Evolutionary conservation across 2,888 invertebrate species (phyloP).

Genomic region (Polyommatus icarus): DNA sequence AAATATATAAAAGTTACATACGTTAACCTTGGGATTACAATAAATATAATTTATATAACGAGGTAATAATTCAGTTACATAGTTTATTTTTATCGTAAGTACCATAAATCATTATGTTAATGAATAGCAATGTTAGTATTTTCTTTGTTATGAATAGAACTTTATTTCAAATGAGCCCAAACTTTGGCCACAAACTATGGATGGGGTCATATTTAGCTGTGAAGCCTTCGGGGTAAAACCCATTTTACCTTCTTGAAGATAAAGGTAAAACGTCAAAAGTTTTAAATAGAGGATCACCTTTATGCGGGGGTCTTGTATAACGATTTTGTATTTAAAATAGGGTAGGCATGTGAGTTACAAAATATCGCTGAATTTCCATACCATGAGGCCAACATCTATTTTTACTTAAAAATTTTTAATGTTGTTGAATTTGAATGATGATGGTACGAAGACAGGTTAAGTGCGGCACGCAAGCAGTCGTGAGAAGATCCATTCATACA

Average conservation of each 20-base stretch:
- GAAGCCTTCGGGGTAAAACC: too few relatives aligned
- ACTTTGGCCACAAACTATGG: too few relatives aligned
- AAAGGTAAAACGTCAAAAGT: too few relatives aligned
- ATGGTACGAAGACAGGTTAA: background rate
- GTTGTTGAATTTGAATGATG: background rate
- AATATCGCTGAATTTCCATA: background rate
- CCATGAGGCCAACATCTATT: background rate
- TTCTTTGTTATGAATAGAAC: background rate
- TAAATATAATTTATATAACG: background rate
- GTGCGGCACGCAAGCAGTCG: slow-evolving; percentile 24
- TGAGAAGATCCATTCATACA: slow-evolving; percentile 31
- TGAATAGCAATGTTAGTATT: background rate
- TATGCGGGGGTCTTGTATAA: background rate
- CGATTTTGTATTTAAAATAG: background rate
- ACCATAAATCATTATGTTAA: slow-evolving; percentile 5
- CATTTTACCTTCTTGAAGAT: too few relatives aligned
- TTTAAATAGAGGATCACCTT: background rate
- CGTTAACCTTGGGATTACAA: background rate
- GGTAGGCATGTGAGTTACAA: background rate
- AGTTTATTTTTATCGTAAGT: slow-evolving; percentile 7
- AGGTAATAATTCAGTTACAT: background rate
- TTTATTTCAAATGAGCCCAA: background rate
- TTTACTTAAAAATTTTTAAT: background rate
- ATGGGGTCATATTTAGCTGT: too few relatives aligned
- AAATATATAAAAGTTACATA: background rate